Base-by-base conservation (phyloP, 2,113 vertebrate species). In the Rhea americana region DNA sequence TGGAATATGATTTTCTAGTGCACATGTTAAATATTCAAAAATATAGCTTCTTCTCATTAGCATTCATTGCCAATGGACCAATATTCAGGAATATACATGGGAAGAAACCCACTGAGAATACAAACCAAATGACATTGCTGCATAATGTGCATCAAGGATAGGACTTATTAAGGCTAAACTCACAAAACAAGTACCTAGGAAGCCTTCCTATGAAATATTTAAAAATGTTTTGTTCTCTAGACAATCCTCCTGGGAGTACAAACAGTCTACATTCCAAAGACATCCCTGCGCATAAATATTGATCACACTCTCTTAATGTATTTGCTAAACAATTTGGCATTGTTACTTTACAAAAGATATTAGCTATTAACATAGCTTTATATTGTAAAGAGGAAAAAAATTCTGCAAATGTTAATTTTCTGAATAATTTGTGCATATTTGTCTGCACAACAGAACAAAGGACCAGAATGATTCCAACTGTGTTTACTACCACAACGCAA, bases 271-370 rank as follows among this genome's bases (percentile, higher is more conserved):
- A 15, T 10, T 82, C 72, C 59, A 63, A 68, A 93, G 79, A 71
- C 35, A 11, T 81, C 68, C 56, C 93, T 77, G 55, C n/a, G 50
- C 76, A 93, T 92, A 92, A 96, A 96, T 93, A 96, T 48, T 92
- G 68, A 95, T 91, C 51, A 91, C 21, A 63, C 53, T 9, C 47
- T 92, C 61, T 51, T 78, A 39, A 74, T 35, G 25, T 48, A 81
- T 83, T 88, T 95, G 56, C 61, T 83, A 77, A 94, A 92, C 8
- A 39, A 82, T 82, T 75, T 86, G 73, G 80, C 56, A 88, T 55
- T 39, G 73, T 28, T 73, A 71, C n/a, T 88, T 88, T 3, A 1
- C 77, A 86, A 61, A 83, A 88, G 15, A 77, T 26, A 70, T 63
- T 24, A 77, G 67, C 75, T 77, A 88, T 62, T 82, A 85, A 68